Percentiles rank a stretch among this genome's conserved stretches.
phyloP scores from a whole-genome alignment of 2,797 vertebrate species.

The Monodelphis domestica region DNA sequence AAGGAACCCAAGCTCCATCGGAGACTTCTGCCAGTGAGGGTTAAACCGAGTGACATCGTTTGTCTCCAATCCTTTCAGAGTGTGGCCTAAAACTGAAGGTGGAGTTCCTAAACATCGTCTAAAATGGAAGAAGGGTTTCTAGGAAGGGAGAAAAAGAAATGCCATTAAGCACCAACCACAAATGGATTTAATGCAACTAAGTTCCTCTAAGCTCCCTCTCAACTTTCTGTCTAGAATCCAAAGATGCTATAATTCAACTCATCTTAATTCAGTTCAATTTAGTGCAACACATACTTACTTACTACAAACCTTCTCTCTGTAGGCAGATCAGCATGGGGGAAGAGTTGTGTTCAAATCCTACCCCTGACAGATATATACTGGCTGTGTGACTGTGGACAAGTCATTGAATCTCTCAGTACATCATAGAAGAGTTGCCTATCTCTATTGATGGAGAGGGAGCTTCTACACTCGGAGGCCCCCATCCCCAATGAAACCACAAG shows the following conservation, averaged over 20 bases:
- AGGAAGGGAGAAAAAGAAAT: neutral
- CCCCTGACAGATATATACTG: neutral
- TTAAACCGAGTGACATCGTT: conserved; percentile 34
- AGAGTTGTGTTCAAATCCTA: neutral
- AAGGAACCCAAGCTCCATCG: conserved; percentile 72
- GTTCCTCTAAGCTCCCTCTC: neutral
- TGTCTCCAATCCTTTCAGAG: neutral
- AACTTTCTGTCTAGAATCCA: neutral
- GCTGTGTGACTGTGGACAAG: neutral
- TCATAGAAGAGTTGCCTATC: neutral
- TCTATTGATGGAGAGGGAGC: neutral
- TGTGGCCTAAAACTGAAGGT: neutral
- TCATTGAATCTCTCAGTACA: neutral
- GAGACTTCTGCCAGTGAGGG: conserved; percentile 54
- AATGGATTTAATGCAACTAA: neutral
- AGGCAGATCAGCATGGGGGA: neutral
- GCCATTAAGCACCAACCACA: neutral
- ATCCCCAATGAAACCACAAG: neutral
- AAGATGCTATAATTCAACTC: neutral
- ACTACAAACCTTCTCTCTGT: neutral
- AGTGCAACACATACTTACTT: neutral
- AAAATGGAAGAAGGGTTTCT: no score
- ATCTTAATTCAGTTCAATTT: neutral
- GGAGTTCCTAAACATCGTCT: neutral
- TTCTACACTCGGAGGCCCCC: neutral